Evolutionary conservation across 2,888 invertebrate genomes (phyloP).

Genomic region (Conus canariensis): DNA sequence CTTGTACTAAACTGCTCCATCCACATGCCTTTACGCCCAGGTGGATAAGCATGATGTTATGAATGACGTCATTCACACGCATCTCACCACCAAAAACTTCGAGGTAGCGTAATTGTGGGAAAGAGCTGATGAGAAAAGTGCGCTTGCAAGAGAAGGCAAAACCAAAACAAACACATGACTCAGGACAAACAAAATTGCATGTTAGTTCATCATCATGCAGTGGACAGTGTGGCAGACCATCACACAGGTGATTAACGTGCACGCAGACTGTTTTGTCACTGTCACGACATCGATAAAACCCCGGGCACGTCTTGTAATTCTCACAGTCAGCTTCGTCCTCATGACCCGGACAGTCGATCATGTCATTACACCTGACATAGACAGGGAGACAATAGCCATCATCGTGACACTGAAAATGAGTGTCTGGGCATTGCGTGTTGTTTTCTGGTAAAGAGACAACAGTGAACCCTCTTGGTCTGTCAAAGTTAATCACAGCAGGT

Average conservation of each 20-base stretch:
- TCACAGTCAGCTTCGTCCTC: not conserved
- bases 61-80: not conserved
- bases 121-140: not conserved
- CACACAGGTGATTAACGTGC: not conserved
- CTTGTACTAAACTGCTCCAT: not conserved
- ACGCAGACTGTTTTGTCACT: not conserved
- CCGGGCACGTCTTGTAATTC: not conserved
- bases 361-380: not conserved
- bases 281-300: not conserved
- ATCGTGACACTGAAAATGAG: not conserved
- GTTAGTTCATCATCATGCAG: not conserved
- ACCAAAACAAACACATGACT: not conserved
- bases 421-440: not conserved
- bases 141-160: not conserved
- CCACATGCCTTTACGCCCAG: not conserved
- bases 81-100: not conserved
- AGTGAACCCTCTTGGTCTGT: not conserved
- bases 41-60: conserved; percentile 3
- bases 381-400: not conserved
- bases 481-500: not conserved
- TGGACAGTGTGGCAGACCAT: not conserved
- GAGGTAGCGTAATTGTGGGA: not conserved
- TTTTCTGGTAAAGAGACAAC: not conserved
- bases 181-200: not conserved
- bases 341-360: not conserved